Percentiles rank a stretch among this genome's conserved stretches.
These are phyloP conservation scores for Catharus ustulatus DNA, from an alignment of 2,797 vertebrate genomes.

Conservation along the genomic window DNA sequence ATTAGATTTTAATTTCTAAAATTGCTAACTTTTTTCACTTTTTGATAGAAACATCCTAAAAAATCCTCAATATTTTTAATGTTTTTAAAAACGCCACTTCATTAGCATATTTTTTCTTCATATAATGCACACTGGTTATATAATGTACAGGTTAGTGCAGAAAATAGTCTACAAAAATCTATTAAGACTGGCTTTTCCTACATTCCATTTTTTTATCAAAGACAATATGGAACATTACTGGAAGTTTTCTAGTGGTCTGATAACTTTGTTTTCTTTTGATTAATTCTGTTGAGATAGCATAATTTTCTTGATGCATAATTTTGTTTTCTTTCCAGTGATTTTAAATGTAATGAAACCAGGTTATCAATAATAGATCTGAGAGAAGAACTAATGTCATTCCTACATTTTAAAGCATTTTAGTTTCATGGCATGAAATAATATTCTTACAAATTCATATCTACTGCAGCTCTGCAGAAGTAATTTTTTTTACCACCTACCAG, in stretches of 20 bases:
- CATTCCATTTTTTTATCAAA: neutral
- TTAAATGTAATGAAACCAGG: neutral
- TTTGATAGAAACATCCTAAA: neutral
- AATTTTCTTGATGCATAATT: neutral
- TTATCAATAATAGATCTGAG: neutral
- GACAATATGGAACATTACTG: neutral
- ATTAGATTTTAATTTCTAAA: neutral
- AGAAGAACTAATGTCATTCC: neutral
- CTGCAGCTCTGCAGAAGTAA: neutral
- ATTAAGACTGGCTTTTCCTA: neutral
- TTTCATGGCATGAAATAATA: neutral
- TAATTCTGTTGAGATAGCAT: neutral
- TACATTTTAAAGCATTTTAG: neutral
- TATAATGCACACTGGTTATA: too few species aligned
- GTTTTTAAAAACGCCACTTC: neutral
- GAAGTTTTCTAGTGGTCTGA: neutral
- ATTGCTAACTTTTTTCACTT: neutral
- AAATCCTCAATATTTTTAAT: neutral
- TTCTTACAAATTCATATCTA: neutral
- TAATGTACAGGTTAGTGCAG: neutral
- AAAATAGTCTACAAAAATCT: neutral
- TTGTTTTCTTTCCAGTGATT: conserved; percentile 2
- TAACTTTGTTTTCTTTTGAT: neutral
- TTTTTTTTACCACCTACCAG: conserved; percentile 48
- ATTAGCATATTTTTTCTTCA: neutral